phyloP scores from a whole-genome alignment of 2,888 invertebrate species.

The Pseudolycoriella hygida region DNA sequence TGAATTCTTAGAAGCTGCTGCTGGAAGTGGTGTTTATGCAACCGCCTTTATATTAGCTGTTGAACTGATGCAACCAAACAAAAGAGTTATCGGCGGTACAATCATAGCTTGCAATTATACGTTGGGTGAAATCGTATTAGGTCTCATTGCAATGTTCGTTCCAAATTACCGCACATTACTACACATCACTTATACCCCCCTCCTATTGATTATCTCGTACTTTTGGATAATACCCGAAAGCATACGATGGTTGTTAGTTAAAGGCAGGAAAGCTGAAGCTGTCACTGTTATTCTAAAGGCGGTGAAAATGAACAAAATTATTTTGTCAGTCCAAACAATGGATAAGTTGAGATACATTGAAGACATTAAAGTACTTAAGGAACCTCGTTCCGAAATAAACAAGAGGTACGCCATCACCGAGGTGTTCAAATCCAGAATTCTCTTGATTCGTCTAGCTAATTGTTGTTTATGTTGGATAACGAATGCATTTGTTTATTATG shows the following conservation, averaged over 20 bases:
- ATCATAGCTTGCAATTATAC: constrained; percentile 53
- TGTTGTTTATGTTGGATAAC: constrained; percentile 70
- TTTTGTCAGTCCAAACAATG: constrained; percentile 18
- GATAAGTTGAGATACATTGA: constrained; percentile 14
- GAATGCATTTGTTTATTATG: constrained; percentile 63
- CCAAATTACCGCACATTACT: constrained; percentile 51
- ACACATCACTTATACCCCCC: constrained; percentile 44
- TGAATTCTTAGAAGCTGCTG: constrained; percentile 42
- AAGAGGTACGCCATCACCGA: too few relatives aligned
- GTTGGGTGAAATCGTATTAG: constrained; percentile 47
- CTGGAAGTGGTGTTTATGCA: constrained; percentile 51
- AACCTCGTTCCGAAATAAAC: too few relatives aligned
- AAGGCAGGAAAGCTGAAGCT: constrained; percentile 36
- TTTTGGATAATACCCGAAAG: constrained; percentile 54
- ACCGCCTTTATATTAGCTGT: constrained; percentile 59
- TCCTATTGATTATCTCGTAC: constrained; percentile 45
- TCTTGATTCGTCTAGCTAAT: constrained; percentile 29
- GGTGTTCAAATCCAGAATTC: constrained; percentile 10
- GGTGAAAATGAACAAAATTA: constrained; percentile 37
- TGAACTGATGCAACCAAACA: constrained; percentile 58
- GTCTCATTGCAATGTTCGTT: constrained; percentile 45
- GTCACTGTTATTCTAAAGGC: constrained; percentile 39
- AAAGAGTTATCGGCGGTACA: constrained; percentile 52
- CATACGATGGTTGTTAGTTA: constrained; percentile 54
- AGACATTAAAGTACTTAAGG: too few relatives aligned